Percentiles rank a stretch among this genome's conserved stretches.
phyloP scores from a whole-genome alignment of 2,797 vertebrate species.

The Apogon hyalosoma region DNA sequence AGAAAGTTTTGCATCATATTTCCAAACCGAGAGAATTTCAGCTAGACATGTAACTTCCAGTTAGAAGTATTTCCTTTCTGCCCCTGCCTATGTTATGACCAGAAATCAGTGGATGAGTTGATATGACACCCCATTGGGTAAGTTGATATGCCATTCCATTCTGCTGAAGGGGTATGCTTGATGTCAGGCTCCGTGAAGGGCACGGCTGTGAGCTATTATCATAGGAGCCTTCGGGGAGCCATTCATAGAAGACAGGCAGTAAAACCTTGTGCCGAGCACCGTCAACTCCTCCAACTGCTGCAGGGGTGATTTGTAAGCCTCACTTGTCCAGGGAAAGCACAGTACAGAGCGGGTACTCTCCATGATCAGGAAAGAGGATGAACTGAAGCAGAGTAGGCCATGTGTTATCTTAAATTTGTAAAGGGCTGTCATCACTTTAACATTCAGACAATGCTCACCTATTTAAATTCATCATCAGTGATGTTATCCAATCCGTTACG shows the following conservation, averaged over 20 bases:
- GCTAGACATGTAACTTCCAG: constrained; percentile 25
- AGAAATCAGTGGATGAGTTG: constrained; percentile 72
- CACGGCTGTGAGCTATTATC: constrained; percentile 83
- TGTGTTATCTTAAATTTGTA: constrained; percentile 55
- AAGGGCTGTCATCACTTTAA: constrained; percentile 45
- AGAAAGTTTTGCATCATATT: constrained; percentile 27
- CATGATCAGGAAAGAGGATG: constrained; percentile 70
- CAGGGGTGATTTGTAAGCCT: constrained; percentile 81
- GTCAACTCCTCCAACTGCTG: constrained; percentile 77
- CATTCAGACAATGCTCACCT: constrained; percentile 54
- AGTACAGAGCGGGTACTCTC: constrained; percentile 70
- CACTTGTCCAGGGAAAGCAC: constrained; percentile 75
- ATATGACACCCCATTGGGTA: constrained; percentile 72
- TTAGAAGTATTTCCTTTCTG: constrained; percentile 48
- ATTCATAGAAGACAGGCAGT: constrained; percentile 82
- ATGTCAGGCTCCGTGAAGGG: constrained; percentile 80
- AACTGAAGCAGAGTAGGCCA: constrained; percentile 56
- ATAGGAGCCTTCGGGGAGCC: constrained; percentile 80
- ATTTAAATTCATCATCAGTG: constrained; percentile 60
- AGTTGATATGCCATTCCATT: constrained; percentile 76
- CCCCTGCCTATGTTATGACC: constrained; percentile 55
- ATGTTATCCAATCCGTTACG: constrained; percentile 57
- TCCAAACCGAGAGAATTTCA: constrained; percentile 45
- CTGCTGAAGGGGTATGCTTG: constrained; percentile 77
- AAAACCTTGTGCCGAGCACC: constrained; percentile 78